Evolutionary conservation across 1,140 invertebrate species (phyloP).

Genomic region (Microvelia longipes): DNA sequence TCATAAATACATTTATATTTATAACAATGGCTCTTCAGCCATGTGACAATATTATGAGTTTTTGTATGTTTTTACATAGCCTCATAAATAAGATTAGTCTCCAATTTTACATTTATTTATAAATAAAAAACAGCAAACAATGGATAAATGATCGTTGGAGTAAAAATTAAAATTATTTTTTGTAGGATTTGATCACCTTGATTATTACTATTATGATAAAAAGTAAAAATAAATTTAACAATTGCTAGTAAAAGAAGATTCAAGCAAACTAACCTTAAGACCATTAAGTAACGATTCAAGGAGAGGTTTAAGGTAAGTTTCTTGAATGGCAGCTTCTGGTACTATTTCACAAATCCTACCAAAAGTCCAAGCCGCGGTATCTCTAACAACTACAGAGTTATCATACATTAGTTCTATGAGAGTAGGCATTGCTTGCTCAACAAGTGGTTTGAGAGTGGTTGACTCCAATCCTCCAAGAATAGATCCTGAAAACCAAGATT

Average conservation of each 20-base stretch:
- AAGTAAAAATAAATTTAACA: too few relatives aligned
- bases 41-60: too few relatives aligned
- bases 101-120: too few relatives aligned
- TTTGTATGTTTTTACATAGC: too few relatives aligned
- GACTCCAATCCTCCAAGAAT: conserved; percentile 88
- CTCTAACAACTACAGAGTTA: conserved; percentile 76
- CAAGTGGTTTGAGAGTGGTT: conserved; percentile 72
- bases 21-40: too few relatives aligned
- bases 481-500: conserved; percentile 38
- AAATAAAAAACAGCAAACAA: too few relatives aligned
- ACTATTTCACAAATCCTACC: conserved; percentile 94
- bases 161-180: too few relatives aligned
- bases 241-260: background rate
- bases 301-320: conserved; percentile 64
- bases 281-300: conserved; percentile 80
- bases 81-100: too few relatives aligned
- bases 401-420: conserved; percentile 91
- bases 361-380: conserved; percentile 96
- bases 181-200: too few relatives aligned
- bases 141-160: too few relatives aligned
- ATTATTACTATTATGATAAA: too few relatives aligned
- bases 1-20: too few relatives aligned
- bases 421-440: conserved; percentile 90
- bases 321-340: conserved; percentile 88
- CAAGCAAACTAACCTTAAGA: conserved; percentile 35